Base-by-base conservation (phyloP, 2,888 invertebrate species). In the Meiosimyza decipiens region DNA sequence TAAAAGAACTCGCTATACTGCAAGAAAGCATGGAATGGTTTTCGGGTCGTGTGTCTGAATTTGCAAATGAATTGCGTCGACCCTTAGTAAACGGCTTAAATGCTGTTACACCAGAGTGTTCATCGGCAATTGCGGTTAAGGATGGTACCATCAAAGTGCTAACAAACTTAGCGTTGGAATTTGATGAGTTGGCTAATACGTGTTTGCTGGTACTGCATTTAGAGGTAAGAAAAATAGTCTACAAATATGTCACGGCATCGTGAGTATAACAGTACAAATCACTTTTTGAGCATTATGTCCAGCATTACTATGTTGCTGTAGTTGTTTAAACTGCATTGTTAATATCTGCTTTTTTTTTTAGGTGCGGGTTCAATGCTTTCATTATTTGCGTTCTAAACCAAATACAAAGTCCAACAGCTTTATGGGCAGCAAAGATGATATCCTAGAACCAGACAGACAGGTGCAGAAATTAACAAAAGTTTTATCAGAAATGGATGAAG, bases 21-120 rank as follows among this genome's bases (percentile, higher is more conserved):
- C 96, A 97, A 84, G 98, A 98, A 85, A 95, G 95, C 83, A 92
- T 97, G 92, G 94, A 94, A 86, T 95, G 95, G 95, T 91, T 95
- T 83, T 90, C 93, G 0, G 90, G 90, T 11, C 89, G 92, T 77
- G 91, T 94, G 80, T 87, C 90, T 11, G 89, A 89, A 79, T 90
- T 90, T 80, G 89, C 90, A 33, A 89, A 88, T 76, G 89, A 90
- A 75, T 85, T 91, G 70, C 84, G 90, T n/a, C 87, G 89, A 12
- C 89, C 89, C n/a, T 86, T 89, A 74, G 80, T 85, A 1, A 87
- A 87, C 74, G 86, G 85, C 6, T 73, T 86, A 18, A 85, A 80
- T 67, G 74, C 81, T 3, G 66, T 76, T 11, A 72, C 82, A 40
- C 74, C 83, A 0, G 85, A 86, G 22, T 88, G 87, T 77, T 83